A percentile compares a stretch with the other conserved stretches of the same genome.
phyloP scores from a whole-genome alignment of 2,113 vertebrate genomes.

The Lanius ludovicianus region DNA sequence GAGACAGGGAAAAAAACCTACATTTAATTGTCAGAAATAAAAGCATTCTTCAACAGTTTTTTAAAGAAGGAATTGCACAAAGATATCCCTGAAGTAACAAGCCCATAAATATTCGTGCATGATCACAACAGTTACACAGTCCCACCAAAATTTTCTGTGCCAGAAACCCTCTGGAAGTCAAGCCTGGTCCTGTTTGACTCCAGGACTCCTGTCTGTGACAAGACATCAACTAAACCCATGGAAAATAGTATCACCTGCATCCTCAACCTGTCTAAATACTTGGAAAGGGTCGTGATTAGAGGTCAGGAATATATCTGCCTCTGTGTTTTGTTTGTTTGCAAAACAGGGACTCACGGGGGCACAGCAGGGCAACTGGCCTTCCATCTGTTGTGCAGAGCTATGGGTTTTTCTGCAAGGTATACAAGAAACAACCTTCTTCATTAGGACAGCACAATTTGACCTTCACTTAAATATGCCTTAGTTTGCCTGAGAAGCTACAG shows the following conservation, averaged over 20 bases:
- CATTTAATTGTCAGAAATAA: neutral
- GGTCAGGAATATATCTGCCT: neutral
- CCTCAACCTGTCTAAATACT: neutral
- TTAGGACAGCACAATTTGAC: neutral
- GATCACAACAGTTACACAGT: neutral
- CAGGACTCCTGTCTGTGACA: neutral
- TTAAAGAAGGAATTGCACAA: neutral
- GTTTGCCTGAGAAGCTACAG: neutral
- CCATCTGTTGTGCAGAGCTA: constrained; percentile 31
- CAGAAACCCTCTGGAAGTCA: neutral
- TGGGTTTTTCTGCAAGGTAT: neutral
- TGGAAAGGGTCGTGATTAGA: neutral
- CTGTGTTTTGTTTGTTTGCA: neutral
- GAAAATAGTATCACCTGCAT: neutral
- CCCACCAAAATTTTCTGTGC: neutral
- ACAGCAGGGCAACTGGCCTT: constrained; percentile 19
- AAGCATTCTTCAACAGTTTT: neutral
- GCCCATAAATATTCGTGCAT: neutral
- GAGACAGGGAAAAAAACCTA: neutral
- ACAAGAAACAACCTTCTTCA: constrained; percentile 12
- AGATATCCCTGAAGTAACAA: neutral
- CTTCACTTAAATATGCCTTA: neutral
- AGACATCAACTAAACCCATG: neutral
- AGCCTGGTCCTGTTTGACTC: neutral
- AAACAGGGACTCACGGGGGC: neutral